Percentiles rank a stretch among this genome's conserved stretches.
Evolutionary conservation across 2,113 vertebrate genomes (phyloP).

Genomic region (Poicephalus meyeri): DNA sequence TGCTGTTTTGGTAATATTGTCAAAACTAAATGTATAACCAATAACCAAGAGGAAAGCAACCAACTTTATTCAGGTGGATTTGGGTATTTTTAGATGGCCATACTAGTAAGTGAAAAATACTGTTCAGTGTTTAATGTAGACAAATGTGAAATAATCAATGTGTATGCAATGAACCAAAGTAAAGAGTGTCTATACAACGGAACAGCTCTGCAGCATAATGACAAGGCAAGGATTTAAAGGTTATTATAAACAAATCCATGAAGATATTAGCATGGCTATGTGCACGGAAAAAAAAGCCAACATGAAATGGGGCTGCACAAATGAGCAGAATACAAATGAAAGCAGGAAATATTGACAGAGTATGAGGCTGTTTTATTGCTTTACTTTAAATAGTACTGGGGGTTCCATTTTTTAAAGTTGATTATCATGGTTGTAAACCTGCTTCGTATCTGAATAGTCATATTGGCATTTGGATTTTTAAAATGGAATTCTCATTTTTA

Average conservation of each 20-base stretch:
- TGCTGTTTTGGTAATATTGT: neutral
- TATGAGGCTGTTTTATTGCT: neutral
- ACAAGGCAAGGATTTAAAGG: constrained; percentile 45
- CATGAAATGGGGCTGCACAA: constrained; percentile 20
- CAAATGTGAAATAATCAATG: constrained; percentile 49
- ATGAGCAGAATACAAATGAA: constrained; percentile 4
- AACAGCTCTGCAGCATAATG: constrained; percentile 22
- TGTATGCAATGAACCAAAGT: constrained; percentile 34
- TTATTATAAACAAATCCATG: constrained; percentile 54
- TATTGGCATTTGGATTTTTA: neutral
- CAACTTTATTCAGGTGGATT: neutral
- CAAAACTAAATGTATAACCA: neutral
- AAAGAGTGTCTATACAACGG: neutral
- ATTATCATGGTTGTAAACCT: neutral
- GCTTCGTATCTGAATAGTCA: neutral
- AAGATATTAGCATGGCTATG: constrained; percentile 13
- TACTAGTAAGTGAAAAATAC: constrained; percentile 24
- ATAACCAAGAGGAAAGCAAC: neutral
- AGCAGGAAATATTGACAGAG: neutral
- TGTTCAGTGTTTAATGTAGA: constrained; percentile 25
- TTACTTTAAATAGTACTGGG: neutral
- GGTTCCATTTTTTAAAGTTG: neutral
- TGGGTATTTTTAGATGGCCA: neutral
- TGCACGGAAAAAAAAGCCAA: neutral
- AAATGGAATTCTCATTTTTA: neutral